Evolutionary conservation across 2,797 vertebrate species (phyloP), one percentile per base, ranked within the genome.

Genomic region (Gypaetus barbatus): DNA sequence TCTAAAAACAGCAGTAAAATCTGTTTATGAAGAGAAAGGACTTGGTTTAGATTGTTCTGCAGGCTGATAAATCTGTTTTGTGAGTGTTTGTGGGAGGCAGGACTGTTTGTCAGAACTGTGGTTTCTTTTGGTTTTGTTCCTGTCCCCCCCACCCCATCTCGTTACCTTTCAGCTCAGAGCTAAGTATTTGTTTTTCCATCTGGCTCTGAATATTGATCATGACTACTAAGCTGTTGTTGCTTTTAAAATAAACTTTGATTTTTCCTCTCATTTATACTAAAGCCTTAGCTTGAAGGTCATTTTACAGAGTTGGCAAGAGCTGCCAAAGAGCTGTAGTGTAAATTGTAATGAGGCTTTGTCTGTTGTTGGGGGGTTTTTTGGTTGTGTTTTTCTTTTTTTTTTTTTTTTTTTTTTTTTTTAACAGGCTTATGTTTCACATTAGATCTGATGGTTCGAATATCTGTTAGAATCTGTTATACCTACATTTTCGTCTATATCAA

Each of bases 1-100:
- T 91, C 86, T 91, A 78, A 95, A 95, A 94, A 44, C 49, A 87
- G 84, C 71, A 75, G 35, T 63, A 68, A 90, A 93, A 87, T 83
- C 81, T 92, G 75, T 57, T 92, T 61, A 41, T 68, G 83, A 85
- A 89, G 61, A 7, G 25, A 41, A 71, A 73, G 16, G 19, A 61
- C 22, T 61, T 78, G 30, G 12, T 87, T 95, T 93, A 85, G 46
- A 49, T 93, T 87, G 60, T 85, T 94, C 75, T 92, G 30, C n/a
- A n/a, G 64, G 70, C 60, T 91, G 95, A 60, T 66, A 84, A 63
- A 83, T 90, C 39, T 93, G 68, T 84, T 87, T 87, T 66, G 19
- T 48, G 71, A 83, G 82, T 37, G 19, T 61, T 23, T 94, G 75
- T 91, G 65, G 90, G 89, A 93, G 64, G 71, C 71, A 73, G 60